These are phyloP conservation scores for Pristionchus arcanus DNA, from an alignment of 2,888 invertebrate genomes.

Conservation along the genomic window DNA sequence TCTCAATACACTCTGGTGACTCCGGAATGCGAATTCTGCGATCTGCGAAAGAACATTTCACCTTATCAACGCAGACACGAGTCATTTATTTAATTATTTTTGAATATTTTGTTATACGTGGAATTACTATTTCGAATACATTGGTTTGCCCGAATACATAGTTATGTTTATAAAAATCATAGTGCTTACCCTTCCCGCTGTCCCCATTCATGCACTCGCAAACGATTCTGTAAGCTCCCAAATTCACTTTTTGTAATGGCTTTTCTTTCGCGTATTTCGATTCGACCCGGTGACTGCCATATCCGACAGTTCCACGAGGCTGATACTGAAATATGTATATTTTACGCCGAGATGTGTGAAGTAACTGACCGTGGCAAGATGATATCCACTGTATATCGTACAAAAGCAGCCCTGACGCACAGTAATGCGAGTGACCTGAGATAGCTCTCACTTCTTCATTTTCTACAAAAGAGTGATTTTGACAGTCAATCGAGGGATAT, in stretches of 20 bases:
- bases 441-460: neutral
- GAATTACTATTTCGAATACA: no score
- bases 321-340: neutral
- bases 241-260: neutral
- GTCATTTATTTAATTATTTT: no score
- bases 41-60: neutral
- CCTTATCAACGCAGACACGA: no score
- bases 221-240: neutral
- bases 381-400: neutral
- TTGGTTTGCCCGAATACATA: no score
- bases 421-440: neutral
- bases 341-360: neutral
- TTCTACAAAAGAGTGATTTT: neutral
- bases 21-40: neutral
- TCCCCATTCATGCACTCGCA: constrained; percentile 24
- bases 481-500: no score
- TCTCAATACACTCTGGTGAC: neutral
- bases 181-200: neutral
- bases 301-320: neutral
- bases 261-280: neutral
- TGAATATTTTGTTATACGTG: no score
- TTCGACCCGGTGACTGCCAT: neutral
- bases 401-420: constrained; percentile 1
- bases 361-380: neutral
- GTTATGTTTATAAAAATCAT: no score